Percentiles rank a stretch among this genome's conserved stretches.
phyloP scores from a whole-genome alignment of 2,888 invertebrate species.

The Diogma glabrata region DNA sequence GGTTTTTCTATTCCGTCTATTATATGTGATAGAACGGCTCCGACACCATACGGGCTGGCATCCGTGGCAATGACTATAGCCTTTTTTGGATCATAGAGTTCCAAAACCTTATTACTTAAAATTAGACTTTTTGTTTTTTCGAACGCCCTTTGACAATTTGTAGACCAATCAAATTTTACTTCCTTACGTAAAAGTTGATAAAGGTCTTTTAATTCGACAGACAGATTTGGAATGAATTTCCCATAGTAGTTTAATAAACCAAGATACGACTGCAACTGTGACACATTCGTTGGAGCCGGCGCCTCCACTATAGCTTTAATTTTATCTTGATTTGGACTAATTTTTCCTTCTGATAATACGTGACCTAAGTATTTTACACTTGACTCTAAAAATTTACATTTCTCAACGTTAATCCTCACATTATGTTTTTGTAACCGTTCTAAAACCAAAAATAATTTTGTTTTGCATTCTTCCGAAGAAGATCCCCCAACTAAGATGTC shows the following conservation, averaged over 20 bases:
- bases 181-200: constrained; percentile 17
- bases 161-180: constrained; percentile 15
- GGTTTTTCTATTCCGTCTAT: not conserved
- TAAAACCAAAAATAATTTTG: too few relatives aligned
- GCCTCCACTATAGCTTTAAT: constrained; percentile 10
- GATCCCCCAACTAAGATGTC: too few relatives aligned
- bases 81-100: not conserved
- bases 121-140: constrained; percentile 13
- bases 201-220: constrained; percentile 16
- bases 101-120: not conserved
- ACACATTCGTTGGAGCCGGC: constrained; percentile 9
- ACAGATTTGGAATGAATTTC: too few relatives aligned
- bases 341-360: too few relatives aligned
- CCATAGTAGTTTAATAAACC: too few relatives aligned
- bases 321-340: too few relatives aligned
- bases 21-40: not conserved
- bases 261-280: too few relatives aligned
- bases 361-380: too few relatives aligned
- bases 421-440: too few relatives aligned
- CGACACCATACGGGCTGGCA: constrained; percentile 1
- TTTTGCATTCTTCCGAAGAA: too few relatives aligned
- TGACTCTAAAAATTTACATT: too few relatives aligned
- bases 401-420: constrained; percentile 12
- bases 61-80: constrained; percentile 4
- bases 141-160: constrained; percentile 11